A percentile compares a stretch with the other conserved stretches of the same genome.
phyloP scores from a whole-genome alignment of 2,888 invertebrate genomes.

The Drosophila demipolita region DNA sequence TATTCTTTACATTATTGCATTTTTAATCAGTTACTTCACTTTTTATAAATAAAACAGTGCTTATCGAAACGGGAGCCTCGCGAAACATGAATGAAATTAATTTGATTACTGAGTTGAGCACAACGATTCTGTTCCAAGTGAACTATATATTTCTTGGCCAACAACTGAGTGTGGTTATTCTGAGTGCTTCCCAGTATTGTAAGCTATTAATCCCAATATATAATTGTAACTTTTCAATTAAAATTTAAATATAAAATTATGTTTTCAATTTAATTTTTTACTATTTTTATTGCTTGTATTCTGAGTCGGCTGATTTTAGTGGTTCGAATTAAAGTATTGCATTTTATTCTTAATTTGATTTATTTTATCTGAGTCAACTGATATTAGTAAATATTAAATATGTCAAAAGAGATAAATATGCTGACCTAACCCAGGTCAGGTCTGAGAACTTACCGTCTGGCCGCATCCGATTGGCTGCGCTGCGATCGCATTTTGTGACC shows the following conservation, averaged over 20 bases:
- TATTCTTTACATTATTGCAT: not conserved
- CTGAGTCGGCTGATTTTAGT: not conserved
- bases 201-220: no score
- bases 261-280: not conserved
- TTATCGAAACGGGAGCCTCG: not conserved
- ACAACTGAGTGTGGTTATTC: not conserved
- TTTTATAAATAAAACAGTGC: not conserved
- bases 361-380: not conserved
- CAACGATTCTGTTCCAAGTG: not conserved
- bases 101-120: not conserved
- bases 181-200: not conserved
- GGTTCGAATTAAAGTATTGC: not conserved
- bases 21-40: not conserved
- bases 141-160: not conserved
- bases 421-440: not conserved
- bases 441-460: constrained; percentile 82
- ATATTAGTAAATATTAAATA: not conserved
- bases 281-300: not conserved
- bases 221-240: not conserved
- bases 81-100: not conserved
- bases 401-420: not conserved
- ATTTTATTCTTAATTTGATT: not conserved
- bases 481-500: constrained; percentile 75
- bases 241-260: not conserved
- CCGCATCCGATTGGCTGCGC: constrained; percentile 83